Evolutionary conservation across 2,888 invertebrate species (phyloP).

Genomic region (Clitarchus hookeri): DNA sequence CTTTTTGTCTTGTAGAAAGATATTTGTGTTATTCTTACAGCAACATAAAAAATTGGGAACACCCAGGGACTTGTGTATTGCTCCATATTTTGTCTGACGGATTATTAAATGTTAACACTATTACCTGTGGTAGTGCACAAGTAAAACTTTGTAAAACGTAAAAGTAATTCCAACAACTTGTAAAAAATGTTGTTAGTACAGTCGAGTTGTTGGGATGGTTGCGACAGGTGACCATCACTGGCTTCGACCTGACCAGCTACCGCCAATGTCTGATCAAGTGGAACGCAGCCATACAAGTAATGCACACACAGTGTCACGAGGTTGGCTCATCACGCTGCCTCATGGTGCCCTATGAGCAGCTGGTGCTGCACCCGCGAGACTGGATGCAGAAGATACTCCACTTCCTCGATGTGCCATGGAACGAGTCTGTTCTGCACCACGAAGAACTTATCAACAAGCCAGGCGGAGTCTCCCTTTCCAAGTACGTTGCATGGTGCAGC

Average conservation of each 20-base stretch:
- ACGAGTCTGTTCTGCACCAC: conserved; percentile 94
- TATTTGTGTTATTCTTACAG: no score
- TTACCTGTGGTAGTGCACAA: not conserved
- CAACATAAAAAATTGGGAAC: no score
- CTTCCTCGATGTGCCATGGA: conserved; percentile 93
- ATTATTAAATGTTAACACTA: not conserved
- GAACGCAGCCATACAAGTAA: conserved; percentile 93
- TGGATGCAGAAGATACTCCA: conserved; percentile 86
- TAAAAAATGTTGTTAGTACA: not conserved
- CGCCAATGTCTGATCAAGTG: conserved; percentile 95
- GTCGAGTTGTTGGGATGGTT: not conserved
- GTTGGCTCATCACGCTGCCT: conserved; percentile 79
- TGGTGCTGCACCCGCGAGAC: conserved; percentile 89
- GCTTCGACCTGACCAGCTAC: conserved; percentile 93
- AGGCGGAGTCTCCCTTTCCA: conserved; percentile 91
- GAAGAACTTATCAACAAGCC: conserved; percentile 96
- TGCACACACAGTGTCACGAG: conserved; percentile 91
- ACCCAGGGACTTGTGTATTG: no score
- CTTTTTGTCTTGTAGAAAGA: no score
- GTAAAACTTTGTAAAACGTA: not conserved
- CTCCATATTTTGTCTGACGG: no score
- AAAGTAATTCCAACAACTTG: no score
- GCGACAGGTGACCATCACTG: conserved; percentile 75
- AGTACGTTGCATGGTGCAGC: conserved; percentile 64
- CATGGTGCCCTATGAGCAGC: conserved; percentile 94